Conservation (phyloP, 2,888 invertebrate genomes). For the Nymphalis polychloros region DNA sequence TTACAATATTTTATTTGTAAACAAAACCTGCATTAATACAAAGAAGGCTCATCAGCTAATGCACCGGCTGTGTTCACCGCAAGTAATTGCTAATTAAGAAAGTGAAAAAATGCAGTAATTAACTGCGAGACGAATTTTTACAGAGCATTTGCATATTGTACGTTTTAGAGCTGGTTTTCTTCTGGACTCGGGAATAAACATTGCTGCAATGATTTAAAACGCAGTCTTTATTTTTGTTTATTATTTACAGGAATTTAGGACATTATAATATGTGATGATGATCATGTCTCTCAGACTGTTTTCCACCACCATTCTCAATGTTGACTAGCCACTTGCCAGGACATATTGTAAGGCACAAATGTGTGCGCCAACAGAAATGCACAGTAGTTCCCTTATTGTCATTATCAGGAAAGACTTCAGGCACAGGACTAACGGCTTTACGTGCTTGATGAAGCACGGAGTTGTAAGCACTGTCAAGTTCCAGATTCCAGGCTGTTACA, state of each 20-base stretch:
- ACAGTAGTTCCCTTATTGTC: not conserved
- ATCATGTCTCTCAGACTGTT: too few species aligned
- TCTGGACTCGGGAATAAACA: not conserved
- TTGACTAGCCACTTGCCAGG: too few species aligned
- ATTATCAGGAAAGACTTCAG: not conserved
- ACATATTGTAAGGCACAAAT: too few species aligned
- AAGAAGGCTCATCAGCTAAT: constrained; percentile 41
- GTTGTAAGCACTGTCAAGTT: too few species aligned
- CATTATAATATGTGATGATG: too few species aligned
- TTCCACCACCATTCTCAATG: too few species aligned
- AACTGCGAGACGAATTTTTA: constrained; percentile 5
- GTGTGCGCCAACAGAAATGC: too few species aligned
- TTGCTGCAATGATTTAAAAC: too few species aligned
- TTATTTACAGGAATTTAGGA: too few species aligned
- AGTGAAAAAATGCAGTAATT: constrained; percentile 27
- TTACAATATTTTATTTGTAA: constrained; percentile 26
- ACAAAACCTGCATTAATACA: constrained; percentile 24
- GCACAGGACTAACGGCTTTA: too few species aligned
- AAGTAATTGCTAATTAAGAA: constrained; percentile 33
- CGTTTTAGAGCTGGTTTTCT: not conserved
- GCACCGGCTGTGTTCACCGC: constrained; percentile 34
- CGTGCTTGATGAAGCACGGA: not conserved
- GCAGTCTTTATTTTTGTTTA: too few species aligned
- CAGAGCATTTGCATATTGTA: constrained; percentile 1
- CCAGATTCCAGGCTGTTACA: too few species aligned